A percentile compares a stretch with the other conserved stretches of the same genome.
phyloP scores from a whole-genome alignment of 2,113 vertebrate species.

The Coptodon bakossiorum region DNA sequence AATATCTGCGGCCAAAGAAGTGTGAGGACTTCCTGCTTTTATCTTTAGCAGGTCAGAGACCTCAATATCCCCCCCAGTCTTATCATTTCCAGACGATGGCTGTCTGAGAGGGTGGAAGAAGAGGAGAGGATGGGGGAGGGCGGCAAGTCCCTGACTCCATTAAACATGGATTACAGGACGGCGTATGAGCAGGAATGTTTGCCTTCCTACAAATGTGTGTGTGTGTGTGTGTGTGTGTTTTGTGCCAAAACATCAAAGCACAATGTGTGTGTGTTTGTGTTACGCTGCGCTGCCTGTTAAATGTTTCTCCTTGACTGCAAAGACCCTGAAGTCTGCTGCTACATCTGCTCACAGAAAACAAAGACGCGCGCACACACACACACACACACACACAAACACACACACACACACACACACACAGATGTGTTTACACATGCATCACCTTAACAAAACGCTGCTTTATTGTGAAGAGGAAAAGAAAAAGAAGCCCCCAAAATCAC shows the following conservation, averaged over 20 bases:
- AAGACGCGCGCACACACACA: not conserved
- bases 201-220: not conserved
- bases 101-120: not conserved
- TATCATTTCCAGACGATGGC: not conserved
- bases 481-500: not conserved
- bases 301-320: conserved; percentile 55
- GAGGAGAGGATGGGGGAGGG: not conserved
- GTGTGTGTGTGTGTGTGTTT: rapidly evolving
- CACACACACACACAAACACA: too few relatives aligned
- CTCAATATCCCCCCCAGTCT: not conserved
- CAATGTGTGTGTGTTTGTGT: not conserved
- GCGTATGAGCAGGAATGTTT: not conserved
- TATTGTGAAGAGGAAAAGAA: not conserved
- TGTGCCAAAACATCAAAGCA: too few relatives aligned
- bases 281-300: conserved; percentile 22
- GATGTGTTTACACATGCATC: not conserved
- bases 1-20: not conserved
- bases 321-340: conserved; percentile 33
- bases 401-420: too few relatives aligned
- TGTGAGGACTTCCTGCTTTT: not conserved
- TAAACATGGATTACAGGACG: not conserved
- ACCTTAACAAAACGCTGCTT: not conserved
- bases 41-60: not conserved
- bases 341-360: conserved; percentile 28
- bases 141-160: not conserved